Percentiles rank a stretch among this genome's conserved stretches.
phyloP scores from a whole-genome alignment of 2,113 vertebrate genomes.

The Phalacrocorax brasilianus region DNA sequence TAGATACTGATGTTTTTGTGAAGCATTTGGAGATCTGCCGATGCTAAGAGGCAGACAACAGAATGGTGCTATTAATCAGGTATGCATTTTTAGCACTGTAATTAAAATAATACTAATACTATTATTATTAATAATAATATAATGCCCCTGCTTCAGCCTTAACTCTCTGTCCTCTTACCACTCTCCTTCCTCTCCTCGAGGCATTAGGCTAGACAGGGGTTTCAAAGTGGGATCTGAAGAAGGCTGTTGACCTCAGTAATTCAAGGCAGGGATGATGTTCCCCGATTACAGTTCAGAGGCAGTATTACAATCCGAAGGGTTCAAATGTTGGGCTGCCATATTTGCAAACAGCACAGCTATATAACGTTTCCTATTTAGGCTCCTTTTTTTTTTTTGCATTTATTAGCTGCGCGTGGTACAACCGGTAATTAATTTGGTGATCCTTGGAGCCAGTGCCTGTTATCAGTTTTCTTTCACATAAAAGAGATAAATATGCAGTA shows the following conservation, averaged over 20 bases:
- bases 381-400: background rate
- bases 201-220: background rate
- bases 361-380: background rate
- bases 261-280: background rate
- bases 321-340: background rate
- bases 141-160: background rate
- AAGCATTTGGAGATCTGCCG: background rate
- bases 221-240: background rate
- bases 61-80: background rate
- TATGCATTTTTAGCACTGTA: background rate
- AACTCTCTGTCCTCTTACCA: background rate
- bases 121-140: background rate
- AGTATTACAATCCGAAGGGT: background rate
- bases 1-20: background rate
- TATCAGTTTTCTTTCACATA: background rate
- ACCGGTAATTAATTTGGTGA: background rate
- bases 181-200: background rate
- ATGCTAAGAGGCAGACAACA: background rate
- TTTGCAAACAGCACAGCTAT: background rate
- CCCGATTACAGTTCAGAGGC: background rate
- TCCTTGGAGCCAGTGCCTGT: background rate
- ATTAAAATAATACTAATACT: background rate
- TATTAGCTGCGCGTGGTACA: background rate
- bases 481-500: background rate
- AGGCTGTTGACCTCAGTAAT: background rate